Percentiles rank a stretch among this genome's conserved stretches.
These are phyloP conservation scores for Danio tinwini DNA, from an alignment of 2,797 vertebrate genomes.

Conservation along the genomic window DNA sequence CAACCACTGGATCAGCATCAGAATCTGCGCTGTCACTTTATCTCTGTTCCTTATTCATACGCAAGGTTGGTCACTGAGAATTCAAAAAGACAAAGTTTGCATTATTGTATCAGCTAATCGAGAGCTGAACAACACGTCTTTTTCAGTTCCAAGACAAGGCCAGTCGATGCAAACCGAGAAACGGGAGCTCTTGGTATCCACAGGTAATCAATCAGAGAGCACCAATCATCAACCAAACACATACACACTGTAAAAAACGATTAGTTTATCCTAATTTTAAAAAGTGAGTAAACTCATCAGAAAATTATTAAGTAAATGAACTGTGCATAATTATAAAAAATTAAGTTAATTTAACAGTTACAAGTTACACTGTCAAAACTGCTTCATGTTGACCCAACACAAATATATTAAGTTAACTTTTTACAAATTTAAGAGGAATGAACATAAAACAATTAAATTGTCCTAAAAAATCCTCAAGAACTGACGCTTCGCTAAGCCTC, in stretches of 20 bases:
- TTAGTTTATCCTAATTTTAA: too few species aligned
- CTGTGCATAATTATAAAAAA: too few species aligned
- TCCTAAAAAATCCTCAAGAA: too few species aligned
- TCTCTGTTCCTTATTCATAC: slow-evolving; percentile 65
- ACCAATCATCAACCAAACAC: neutral
- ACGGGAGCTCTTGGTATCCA: slow-evolving; percentile 66
- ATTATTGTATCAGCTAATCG: neutral
- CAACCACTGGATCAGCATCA: slow-evolving; percentile 52
- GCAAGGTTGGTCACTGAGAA: slow-evolving; percentile 63
- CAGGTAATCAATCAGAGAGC: slow-evolving; percentile 63
- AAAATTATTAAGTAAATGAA: too few species aligned
- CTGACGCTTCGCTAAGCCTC: too few species aligned
- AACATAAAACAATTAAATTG: too few species aligned
- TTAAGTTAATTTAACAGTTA: too few species aligned
- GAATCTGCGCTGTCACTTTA: slow-evolving; percentile 46
- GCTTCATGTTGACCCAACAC: too few species aligned
- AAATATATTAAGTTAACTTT: too few species aligned
- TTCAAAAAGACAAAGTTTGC: neutral
- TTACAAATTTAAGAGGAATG: too few species aligned
- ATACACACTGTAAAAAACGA: neutral
- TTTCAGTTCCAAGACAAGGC: slow-evolving; percentile 58
- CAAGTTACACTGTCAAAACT: too few species aligned
- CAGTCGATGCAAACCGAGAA: slow-evolving; percentile 47
- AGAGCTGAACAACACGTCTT: slow-evolving; percentile 5
- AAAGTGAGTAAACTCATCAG: too few species aligned